These are phyloP conservation scores for Prunella himalayana DNA, from an alignment of 2,113 vertebrate genomes.

Conservation along the genomic window DNA sequence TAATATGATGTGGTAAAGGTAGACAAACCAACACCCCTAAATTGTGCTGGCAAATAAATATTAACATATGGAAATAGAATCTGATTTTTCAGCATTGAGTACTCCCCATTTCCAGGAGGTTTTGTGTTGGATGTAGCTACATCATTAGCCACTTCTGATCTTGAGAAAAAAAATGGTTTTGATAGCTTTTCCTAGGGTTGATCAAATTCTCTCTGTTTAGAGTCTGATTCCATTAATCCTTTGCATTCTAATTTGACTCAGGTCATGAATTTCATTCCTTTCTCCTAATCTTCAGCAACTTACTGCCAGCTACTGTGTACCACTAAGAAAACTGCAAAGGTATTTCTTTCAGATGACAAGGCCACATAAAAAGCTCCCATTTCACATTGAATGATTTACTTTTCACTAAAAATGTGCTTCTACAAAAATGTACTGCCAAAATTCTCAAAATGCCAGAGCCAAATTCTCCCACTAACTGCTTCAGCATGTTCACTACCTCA, in stretches of 20 bases:
- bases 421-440: not conserved
- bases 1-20: not conserved
- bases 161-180: not conserved
- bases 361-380: not conserved
- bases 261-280: not conserved
- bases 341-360: not conserved
- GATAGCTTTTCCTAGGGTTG: not conserved
- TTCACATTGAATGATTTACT: not conserved
- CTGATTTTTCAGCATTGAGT: not conserved
- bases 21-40: not conserved
- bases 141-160: not conserved
- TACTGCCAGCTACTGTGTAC: not conserved
- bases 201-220: not conserved
- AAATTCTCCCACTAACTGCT: not conserved
- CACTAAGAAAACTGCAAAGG: not conserved
- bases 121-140: not conserved
- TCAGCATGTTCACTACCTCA: not conserved
- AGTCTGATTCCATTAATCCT: not conserved
- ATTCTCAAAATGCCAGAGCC: not conserved
- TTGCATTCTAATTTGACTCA: not conserved
- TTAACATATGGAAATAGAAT: not conserved
- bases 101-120: not conserved
- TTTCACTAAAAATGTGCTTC: not conserved
- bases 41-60: not conserved
- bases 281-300: not conserved